Evolutionary conservation across 2,888 invertebrate genomes (phyloP).

Genomic region (Tortrix viridana): DNA sequence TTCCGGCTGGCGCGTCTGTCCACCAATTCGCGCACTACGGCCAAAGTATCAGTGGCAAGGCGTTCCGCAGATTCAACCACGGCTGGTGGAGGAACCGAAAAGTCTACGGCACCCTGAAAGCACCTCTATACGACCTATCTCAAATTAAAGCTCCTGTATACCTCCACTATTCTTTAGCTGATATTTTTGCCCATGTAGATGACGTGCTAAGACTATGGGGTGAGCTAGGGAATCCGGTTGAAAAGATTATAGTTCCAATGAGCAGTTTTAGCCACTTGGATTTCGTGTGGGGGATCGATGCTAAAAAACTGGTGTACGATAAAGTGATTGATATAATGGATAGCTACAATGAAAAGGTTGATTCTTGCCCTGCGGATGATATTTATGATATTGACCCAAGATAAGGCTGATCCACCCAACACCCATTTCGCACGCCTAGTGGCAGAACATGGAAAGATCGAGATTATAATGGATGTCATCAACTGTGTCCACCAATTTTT

Average conservation of each 20-base stretch:
- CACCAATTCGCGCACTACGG: conserved; percentile 40
- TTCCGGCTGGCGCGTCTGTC: conserved; percentile 39
- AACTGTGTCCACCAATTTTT: no score
- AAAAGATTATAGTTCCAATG: conserved; percentile 76
- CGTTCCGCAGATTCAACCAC: conserved; percentile 76
- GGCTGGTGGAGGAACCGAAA: conserved; percentile 70
- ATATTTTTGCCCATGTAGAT: conserved; percentile 78
- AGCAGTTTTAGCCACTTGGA: conserved; percentile 85
- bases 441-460: no score
- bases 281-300: conserved; percentile 85
- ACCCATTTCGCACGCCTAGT: no score
- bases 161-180: conserved; percentile 83
- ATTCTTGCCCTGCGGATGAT: no score
- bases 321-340: conserved; percentile 70
- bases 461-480: no score
- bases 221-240: conserved; percentile 70
- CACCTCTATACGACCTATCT: conserved; percentile 80
- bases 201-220: conserved; percentile 74
- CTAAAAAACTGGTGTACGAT: conserved; percentile 78
- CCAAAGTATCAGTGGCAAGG: conserved; percentile 29
- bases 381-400: no score
- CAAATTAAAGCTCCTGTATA: conserved; percentile 81
- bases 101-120: conserved; percentile 69
- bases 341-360: background rate
- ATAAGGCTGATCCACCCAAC: no score